These are phyloP conservation scores for Rhynchonycteris naso DNA, from an alignment of 2,797 vertebrate species.

Conservation along the genomic window DNA sequence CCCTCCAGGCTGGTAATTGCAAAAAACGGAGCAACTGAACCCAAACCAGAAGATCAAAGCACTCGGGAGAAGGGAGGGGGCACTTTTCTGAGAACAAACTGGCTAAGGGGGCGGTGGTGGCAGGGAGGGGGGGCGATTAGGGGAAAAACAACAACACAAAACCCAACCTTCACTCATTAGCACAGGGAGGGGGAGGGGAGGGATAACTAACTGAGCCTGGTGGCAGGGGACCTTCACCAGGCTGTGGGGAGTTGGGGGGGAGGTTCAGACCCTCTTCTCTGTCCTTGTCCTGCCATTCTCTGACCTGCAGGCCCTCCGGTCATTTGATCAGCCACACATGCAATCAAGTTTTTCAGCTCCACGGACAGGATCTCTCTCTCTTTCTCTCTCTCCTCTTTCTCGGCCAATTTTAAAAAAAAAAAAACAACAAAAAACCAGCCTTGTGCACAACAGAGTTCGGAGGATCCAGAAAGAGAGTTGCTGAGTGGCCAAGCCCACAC, in stretches of 20 bases:
- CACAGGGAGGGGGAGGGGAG: neutral
- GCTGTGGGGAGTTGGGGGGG: no score
- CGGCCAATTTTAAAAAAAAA: neutral
- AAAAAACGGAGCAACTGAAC: slow-evolving; percentile 83
- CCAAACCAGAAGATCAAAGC: slow-evolving; percentile 85
- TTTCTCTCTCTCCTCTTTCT: neutral
- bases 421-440: neutral
- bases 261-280: accelerated
- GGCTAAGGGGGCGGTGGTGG: slow-evolving; percentile 21
- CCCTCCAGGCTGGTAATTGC: slow-evolving; percentile 85
- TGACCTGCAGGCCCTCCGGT: neutral
- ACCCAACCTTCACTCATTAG: neutral
- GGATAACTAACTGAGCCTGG: accelerated
- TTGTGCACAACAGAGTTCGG: neutral
- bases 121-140: neutral
- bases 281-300: neutral
- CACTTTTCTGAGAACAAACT: slow-evolving; percentile 70
- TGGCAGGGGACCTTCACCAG: accelerated
- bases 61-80: slow-evolving; percentile 32
- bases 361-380: no score
- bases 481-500: neutral
- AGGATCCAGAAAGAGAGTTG: neutral
- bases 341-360: neutral
- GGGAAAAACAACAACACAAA: neutral
- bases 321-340: neutral